Base-by-base conservation (phyloP, 2,113 vertebrate species). In the Lasiurus cinereus region DNA sequence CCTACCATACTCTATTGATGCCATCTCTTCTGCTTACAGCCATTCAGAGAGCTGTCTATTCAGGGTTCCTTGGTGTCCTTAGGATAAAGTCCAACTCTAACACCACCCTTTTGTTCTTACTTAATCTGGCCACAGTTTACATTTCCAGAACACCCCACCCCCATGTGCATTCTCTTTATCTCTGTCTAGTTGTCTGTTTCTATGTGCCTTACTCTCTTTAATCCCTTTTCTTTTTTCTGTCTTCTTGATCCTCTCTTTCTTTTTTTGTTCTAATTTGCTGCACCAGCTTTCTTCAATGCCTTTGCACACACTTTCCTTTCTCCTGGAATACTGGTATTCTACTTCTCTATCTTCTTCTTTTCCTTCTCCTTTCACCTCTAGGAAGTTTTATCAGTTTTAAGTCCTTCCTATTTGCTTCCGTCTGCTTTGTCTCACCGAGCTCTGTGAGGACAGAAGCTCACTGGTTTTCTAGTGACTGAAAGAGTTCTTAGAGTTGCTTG, bases 131-230 rank as follows among this genome's bases (percentile, higher is more conserved):
- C n/a, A 56, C 27, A 62, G 29, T 5, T 52, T 31, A 22, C 62
- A 4, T 29, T 72, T 72, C 29, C 8, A 87, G 39, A 36, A 33
- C 15, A 21, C 6, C 31, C 1, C 31, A 1, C 83, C 29, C 24
- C 39, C n/a, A 48, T 85, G 39, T 29, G 66, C 3, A 3, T 86
- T 33, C 14, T 6, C 56, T 0, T 1, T 77, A 0, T 16, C 6
- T 27, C 7, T 36, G 0, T 43, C 39, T 22, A 2, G 33, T 8
- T 64, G 4, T 21, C 1, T 15, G 1, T 29, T 1, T 54, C 29
- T 24, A 8, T 62, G 59, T 62, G 59, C 24, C 59, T 62, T 62
- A 10, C 59, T 62, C 59, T 62, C 59, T 24, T 27, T 62, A 62
- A n/a, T n/a, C 27, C 6, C 33, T 6, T 19, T 1, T 19, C 11